These are phyloP conservation scores for Solea solea DNA, from an alignment of 2,113 vertebrate species.

Conservation along the genomic window DNA sequence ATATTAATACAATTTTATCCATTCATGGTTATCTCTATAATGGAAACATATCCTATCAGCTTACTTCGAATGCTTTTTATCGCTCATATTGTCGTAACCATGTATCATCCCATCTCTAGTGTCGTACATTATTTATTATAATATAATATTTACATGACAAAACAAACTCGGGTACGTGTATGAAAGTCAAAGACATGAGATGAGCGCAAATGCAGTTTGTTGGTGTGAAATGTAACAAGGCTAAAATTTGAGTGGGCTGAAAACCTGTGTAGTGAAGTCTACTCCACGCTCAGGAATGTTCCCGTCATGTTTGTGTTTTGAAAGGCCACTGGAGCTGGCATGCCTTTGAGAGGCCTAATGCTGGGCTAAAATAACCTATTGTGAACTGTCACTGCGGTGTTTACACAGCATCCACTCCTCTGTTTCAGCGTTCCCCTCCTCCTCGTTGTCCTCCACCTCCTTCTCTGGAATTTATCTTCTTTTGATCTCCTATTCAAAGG, in stretches of 20 bases:
- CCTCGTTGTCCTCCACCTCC: slow-evolving; percentile 5
- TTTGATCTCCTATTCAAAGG: slow-evolving; percentile 86
- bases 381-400: slow-evolving; percentile 89
- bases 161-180: no score
- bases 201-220: slow-evolving; percentile 51
- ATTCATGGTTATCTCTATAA: no score
- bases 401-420: slow-evolving; percentile 88
- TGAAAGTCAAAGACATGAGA: slow-evolving; percentile 14
- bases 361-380: slow-evolving; percentile 88
- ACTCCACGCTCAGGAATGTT: slow-evolving; percentile 77
- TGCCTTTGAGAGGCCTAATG: slow-evolving; percentile 87
- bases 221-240: slow-evolving; percentile 58
- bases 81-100: no score
- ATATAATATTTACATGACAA: no score
- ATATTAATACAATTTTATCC: no score
- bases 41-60: no score
- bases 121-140: no score
- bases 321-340: slow-evolving; percentile 83
- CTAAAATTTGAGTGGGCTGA: slow-evolving; percentile 58
- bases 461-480: slow-evolving; percentile 69
- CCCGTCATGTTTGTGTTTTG: slow-evolving; percentile 81
- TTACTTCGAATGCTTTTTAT: no score
- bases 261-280: slow-evolving; percentile 67
- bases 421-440: slow-evolving; percentile 18
- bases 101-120: no score